Evolutionary conservation across 1,140 invertebrate genomes (phyloP), one percentile per base, ranked within the genome.

Genomic region (Tetranychus cinnabarinus): DNA sequence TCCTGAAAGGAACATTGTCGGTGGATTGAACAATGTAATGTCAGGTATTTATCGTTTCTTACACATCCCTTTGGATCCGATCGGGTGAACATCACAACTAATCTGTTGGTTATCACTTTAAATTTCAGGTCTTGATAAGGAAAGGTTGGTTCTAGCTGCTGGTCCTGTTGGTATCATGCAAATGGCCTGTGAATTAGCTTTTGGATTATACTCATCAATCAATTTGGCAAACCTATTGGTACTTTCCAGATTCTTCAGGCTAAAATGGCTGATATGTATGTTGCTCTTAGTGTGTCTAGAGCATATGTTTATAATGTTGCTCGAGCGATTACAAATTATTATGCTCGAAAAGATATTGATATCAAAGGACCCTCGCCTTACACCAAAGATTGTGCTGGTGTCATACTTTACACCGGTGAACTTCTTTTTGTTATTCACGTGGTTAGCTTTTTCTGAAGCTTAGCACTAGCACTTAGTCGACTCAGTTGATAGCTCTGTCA

Each of bases 231-330:
- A 67, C 78, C 80, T 67, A 93, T 99, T 69, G 90, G 86, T 35
- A 83, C 90, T 70, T 97, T 96, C 71, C 69, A 97, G 84, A 69
- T 80, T 63, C 72, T 80, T 58, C 79, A 80, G 71, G 87, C 82
- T 3, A 98, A 97, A 79, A 82, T 99, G 74, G 95, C 95, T 0
- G 88, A 98, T 68, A 99, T 99, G 95, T 97, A 97, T 69, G 88
- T 85, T 12, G 81, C 75, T 15, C 69, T 97, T 61, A 84, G 80
- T 69, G 82, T 85, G 0, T 85, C 82, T 66, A 79, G 92, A 56
- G 83, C 83, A 64, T 98, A 97, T 72, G 70, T 96, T 3, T 99
- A 99, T 70, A 84, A 80, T 65, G 84, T 96, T 13, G 92, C 89
- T 2, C 79, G 80, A 68, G 81, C 89, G 12, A 81, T 82, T 66